Base-by-base conservation (phyloP, 92 coral and sea anemone species). In the Pocillopora meandrina region DNA sequence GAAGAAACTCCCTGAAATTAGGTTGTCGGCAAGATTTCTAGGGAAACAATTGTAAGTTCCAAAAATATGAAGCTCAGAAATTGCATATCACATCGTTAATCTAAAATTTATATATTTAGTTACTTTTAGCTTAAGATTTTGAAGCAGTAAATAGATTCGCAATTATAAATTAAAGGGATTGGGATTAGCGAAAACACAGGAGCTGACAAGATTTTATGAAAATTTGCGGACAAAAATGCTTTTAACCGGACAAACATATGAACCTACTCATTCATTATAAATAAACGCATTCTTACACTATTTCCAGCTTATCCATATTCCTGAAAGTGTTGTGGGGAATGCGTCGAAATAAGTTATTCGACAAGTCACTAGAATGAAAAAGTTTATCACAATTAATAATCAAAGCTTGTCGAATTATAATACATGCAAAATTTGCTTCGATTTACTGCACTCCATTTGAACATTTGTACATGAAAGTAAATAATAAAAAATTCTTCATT, bases 281-380 rank as follows among this genome's bases (percentile, higher is more conserved):
- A 11, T 18, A 26, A 15, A 31, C 11, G 26, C 5, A 17, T 56
- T 10, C 63, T 74, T 74, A 74, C 78, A 74, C 52, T 6, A 56
- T 55, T 16, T 19, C 5, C 15, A 74, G 78, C n/a, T 61, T 20
- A 31, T 26, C 55, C 34, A 72, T 10, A 47, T 47, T 52, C 80
- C 34, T 33, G 33, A 76, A 76, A 33, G 80, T 61, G 68, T 61
- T 35, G 13, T 59, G 68, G 35, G 56, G 68, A 60, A 76, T 76
- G 31, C 34, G 2, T 56, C n/a, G 60, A 17, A 76, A 56, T 2
- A 34, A 31, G 80, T 61, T 76, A 52, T 55, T 60, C 12, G 69
- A 76, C 5, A 76, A 31, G 68, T 33, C 68, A 58, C 80, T 76
- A 14, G 17, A 70, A 70, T 19, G 49, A 42, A 42, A 36, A 35